Percentiles rank a stretch among this genome's conserved stretches.
Evolutionary conservation across 2,888 invertebrate genomes (phyloP).

Genomic region (Lycaena phlaeas): DNA sequence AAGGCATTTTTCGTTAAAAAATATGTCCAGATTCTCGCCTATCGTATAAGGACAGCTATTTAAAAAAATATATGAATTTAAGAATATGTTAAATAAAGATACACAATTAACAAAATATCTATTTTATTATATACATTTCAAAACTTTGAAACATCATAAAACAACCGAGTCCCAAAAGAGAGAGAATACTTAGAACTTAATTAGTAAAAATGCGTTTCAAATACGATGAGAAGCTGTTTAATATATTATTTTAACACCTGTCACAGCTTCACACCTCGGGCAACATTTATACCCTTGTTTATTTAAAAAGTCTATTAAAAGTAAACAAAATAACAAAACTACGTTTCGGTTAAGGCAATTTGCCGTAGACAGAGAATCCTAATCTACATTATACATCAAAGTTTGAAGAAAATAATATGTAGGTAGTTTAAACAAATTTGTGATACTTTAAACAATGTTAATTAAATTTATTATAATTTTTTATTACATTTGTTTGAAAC

Average conservation of each 20-base stretch:
- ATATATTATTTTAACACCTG: neutral
- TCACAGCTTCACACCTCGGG: neutral
- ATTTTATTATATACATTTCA: neutral
- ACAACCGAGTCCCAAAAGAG: constrained; percentile 8
- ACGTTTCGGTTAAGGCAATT: neutral
- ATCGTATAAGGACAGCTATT: too few relatives aligned
- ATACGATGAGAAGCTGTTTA: neutral
- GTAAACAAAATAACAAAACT: neutral
- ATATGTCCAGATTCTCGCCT: too few relatives aligned
- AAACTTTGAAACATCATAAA: neutral
- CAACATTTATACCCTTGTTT: too few relatives aligned
- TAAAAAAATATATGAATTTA: too few relatives aligned
- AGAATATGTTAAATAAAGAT: neutral
- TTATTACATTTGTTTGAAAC: too few relatives aligned
- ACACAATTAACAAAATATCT: neutral
- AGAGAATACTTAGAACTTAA: constrained; percentile 7
- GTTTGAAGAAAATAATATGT: too few relatives aligned
- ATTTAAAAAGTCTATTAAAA: too few relatives aligned
- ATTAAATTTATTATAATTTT: too few relatives aligned
- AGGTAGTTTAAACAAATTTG: too few relatives aligned
- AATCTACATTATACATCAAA: too few relatives aligned
- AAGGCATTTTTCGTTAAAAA: too few relatives aligned
- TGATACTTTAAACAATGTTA: too few relatives aligned
- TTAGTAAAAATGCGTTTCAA: neutral
- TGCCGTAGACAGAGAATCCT: neutral